phyloP scores from a whole-genome alignment of 2,888 invertebrate species.

The Hydropsyche betteni region DNA sequence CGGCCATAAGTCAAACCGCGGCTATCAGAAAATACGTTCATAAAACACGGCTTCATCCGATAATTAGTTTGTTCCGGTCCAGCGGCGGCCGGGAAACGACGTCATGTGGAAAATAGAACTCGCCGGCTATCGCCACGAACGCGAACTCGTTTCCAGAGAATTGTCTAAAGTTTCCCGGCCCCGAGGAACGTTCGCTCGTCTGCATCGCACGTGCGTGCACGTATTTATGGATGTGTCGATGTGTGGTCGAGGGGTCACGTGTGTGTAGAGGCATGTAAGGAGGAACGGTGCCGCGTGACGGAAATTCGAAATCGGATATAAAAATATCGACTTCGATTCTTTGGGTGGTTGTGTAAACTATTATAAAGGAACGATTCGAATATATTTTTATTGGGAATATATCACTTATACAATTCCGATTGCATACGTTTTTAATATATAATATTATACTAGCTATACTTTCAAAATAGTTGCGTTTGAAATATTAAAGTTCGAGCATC shows the following conservation, averaged over 20 bases:
- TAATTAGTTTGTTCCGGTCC: conserved; percentile 49
- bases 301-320: conserved; percentile 1
- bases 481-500: no score
- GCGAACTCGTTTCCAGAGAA: conserved; percentile 31
- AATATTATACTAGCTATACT: no score
- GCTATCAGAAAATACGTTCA: conserved; percentile 44
- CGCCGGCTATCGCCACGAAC: conserved; percentile 37
- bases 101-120: conserved; percentile 49
- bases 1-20: conserved; percentile 35
- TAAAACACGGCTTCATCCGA: conserved; percentile 44
- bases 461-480: no score
- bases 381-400: no score
- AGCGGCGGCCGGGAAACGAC: conserved; percentile 43
- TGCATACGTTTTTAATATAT: no score
- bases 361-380: no score
- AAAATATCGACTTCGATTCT: no score
- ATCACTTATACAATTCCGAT: no score
- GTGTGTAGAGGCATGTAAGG: neutral
- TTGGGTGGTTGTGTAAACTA: no score
- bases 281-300: neutral
- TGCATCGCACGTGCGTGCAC: conserved; percentile 5
- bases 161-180: conserved; percentile 28
- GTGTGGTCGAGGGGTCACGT: neutral
- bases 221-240: conserved; percentile 1
- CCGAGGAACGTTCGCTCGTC: neutral